Conservation (phyloP, 2,113 vertebrate species). For the Balaeniceps rex region DNA sequence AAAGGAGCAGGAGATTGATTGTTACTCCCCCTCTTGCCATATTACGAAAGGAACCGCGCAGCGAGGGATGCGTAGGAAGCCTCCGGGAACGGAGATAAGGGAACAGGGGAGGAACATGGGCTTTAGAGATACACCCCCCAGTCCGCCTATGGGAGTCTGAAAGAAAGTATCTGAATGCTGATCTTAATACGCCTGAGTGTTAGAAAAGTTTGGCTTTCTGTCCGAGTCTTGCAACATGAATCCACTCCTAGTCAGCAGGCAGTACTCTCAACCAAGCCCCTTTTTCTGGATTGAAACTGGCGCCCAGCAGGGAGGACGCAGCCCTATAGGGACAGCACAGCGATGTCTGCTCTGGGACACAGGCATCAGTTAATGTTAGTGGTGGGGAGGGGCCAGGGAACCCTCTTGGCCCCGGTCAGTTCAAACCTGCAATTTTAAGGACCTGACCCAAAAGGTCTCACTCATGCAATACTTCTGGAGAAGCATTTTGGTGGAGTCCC, state of each 20-base stretch:
- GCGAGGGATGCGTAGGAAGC: neutral
- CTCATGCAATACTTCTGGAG: neutral
- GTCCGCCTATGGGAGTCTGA: neutral
- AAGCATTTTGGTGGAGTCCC: neutral
- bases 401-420: neutral
- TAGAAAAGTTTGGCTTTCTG: neutral
- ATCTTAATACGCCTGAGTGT: neutral
- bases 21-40: neutral
- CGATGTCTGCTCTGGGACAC: neutral
- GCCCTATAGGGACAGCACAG: neutral
- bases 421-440: neutral
- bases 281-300: neutral
- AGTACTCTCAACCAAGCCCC: neutral
- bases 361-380: neutral
- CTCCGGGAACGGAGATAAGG: neutral
- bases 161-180: neutral
- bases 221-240: neutral
- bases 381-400: neutral
- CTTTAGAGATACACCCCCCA: neutral
- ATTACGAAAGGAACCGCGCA: rapidly evolving
- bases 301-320: neutral
- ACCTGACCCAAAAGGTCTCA: neutral
- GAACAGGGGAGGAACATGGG: neutral
- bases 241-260: neutral
- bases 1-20: neutral